Evolutionary conservation across 1,140 invertebrate genomes (phyloP).

Genomic region (Phymorhynchus buccinoides): DNA sequence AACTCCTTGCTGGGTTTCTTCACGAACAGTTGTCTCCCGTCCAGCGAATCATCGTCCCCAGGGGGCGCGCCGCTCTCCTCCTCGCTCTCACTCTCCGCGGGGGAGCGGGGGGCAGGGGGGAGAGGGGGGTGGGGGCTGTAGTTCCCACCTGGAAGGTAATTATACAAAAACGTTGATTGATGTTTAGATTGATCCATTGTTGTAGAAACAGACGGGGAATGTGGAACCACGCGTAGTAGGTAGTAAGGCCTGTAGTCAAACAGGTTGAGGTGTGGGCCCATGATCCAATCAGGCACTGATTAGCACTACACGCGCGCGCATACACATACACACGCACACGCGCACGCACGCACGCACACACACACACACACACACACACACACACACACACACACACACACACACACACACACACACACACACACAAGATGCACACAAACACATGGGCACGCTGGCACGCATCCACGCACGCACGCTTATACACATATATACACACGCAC

Average conservation of each 20-base stretch:
- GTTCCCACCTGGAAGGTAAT: not conserved
- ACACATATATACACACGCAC: not conserved
- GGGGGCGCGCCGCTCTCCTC: conserved; percentile 32
- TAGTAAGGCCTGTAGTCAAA: too few species aligned
- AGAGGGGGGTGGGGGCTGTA: not conserved
- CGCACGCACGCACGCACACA: not conserved
- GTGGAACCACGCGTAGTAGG: too few species aligned
- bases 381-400: not conserved
- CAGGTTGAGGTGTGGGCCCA: too few species aligned
- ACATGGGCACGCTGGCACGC: not conserved
- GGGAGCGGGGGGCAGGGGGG: not conserved
- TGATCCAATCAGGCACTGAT: too few species aligned
- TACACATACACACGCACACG: not conserved
- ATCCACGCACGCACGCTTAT: not conserved
- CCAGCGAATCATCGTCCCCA: conserved; percentile 43
- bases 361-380: not conserved
- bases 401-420: conserved; percentile 6
- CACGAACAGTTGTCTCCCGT: conserved; percentile 50
- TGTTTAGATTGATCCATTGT: too few species aligned
- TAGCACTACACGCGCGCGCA: not conserved
- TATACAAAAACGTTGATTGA: too few species aligned
- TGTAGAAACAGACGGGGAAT: too few species aligned
- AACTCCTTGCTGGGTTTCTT: conserved; percentile 46
- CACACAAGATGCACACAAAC: not conserved
- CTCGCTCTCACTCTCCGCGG: conserved; percentile 39